Evolutionary conservation across 35 echinoderm and acorn worm genomes (phyloP).

Genomic region (Nesometra sesokonis): DNA sequence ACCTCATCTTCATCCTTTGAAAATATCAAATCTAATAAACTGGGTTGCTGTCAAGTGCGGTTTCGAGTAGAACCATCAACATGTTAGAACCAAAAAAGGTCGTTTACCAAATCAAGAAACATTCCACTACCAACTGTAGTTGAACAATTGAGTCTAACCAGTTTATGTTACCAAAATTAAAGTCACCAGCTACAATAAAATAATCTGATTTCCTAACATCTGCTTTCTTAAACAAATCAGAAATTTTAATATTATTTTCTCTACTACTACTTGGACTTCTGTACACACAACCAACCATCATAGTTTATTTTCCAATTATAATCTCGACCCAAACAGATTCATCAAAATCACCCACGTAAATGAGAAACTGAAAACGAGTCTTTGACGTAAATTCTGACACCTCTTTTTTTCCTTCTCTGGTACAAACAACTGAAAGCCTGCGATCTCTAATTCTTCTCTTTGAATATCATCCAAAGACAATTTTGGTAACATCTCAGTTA

Average conservation of each 20-base stretch:
- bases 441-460: background rate
- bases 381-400: slow-evolving; percentile 17
- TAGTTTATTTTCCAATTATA: background rate
- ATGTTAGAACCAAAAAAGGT: background rate
- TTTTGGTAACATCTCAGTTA: background rate
- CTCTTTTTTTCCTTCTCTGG: background rate
- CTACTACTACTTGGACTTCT: background rate
- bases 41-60: background rate
- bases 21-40: slow-evolving; percentile 4
- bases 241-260: slow-evolving; percentile 17
- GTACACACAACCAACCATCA: slow-evolving; percentile 15
- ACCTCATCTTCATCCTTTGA: background rate
- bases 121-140: background rate
- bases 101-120: slow-evolving; percentile 3
- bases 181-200: slow-evolving; percentile 11
- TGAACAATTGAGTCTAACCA: background rate
- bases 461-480: background rate
- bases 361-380: background rate
- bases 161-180: slow-evolving; percentile 3
- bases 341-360: background rate
- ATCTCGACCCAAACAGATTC: slow-evolving; percentile 3
- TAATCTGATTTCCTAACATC: background rate
- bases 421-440: background rate
- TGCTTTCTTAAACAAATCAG: background rate
- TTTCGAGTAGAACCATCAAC: background rate